Conservation (phyloP, 2,113 vertebrate species). For the Leuciscus idus region DNA sequence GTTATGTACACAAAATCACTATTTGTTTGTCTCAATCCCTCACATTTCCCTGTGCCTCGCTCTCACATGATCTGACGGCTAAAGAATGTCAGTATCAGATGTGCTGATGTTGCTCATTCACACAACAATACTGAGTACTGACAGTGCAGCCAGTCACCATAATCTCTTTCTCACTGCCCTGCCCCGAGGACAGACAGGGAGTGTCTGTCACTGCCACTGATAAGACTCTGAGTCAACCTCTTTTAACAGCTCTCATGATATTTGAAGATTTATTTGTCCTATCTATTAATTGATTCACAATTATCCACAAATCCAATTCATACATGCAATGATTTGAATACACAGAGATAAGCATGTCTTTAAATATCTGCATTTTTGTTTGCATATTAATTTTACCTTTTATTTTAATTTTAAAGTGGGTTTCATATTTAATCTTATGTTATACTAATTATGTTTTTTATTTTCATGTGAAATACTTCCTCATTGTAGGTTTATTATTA, state of each 20-base stretch:
- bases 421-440: neutral
- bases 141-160: neutral
- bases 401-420: neutral
- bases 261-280: neutral
- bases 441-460: neutral
- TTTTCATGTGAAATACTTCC: neutral
- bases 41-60: neutral
- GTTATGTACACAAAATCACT: neutral
- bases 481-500: neutral
- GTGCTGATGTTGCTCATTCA: constrained; percentile 39
- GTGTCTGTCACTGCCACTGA: neutral
- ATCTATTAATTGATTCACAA: neutral
- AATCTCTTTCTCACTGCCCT: constrained; percentile 35
- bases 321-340: neutral
- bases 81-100: constrained; percentile 35
- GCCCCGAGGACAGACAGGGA: constrained; percentile 35
- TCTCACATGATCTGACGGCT: constrained; percentile 15
- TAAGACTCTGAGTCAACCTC: neutral
- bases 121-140: constrained; percentile 38
- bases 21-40: constrained; percentile 12
- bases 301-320: neutral
- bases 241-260: neutral
- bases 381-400: neutral
- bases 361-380: neutral
- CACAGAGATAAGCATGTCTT: neutral